Percentiles rank a stretch among this genome's conserved stretches.
Evolutionary conservation across 2,113 vertebrate species (phyloP).

Genomic region (Albula glossodonta): DNA sequence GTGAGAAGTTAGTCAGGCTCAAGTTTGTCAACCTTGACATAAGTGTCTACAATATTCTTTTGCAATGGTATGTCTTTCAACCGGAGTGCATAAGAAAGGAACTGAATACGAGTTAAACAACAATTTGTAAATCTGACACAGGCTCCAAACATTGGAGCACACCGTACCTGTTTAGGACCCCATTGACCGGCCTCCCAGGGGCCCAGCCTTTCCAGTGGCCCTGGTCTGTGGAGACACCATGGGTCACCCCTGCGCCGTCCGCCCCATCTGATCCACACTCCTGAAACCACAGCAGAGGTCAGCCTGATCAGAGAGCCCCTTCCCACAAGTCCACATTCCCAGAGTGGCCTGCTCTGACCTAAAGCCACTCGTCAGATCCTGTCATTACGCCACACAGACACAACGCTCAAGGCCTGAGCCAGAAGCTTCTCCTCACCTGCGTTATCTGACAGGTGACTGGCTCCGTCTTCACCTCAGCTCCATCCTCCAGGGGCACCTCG

Average conservation of each 20-base stretch:
- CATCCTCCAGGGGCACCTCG: constrained; percentile 61
- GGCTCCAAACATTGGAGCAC: too few relatives aligned
- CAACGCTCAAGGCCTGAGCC: not conserved
- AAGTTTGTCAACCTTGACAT: not conserved
- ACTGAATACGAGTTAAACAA: too few relatives aligned
- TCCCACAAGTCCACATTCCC: not conserved
- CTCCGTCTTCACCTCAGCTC: constrained; percentile 61
- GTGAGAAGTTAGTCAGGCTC: too few relatives aligned
- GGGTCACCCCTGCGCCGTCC: constrained; percentile 57
- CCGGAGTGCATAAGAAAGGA: too few relatives aligned
- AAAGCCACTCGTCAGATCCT: too few relatives aligned
- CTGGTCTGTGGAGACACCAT: constrained; percentile 64
- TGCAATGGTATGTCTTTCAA: too few relatives aligned
- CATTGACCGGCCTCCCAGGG: constrained; percentile 78
- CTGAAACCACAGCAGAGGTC: constrained; percentile 31
- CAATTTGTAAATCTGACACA: too few relatives aligned
- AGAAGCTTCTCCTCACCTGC: constrained; percentile 33
- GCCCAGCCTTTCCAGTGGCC: constrained; percentile 71
- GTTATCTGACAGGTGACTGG: constrained; percentile 25
- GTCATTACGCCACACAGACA: not conserved
- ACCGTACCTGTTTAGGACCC: constrained; percentile 79
- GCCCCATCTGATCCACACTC: constrained; percentile 62
- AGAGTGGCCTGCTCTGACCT: not conserved
- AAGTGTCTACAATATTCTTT: not conserved
- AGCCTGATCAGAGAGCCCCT: not conserved